Conservation (phyloP, 1,140 invertebrate genomes). For the Ostrea denselamellosa region DNA sequence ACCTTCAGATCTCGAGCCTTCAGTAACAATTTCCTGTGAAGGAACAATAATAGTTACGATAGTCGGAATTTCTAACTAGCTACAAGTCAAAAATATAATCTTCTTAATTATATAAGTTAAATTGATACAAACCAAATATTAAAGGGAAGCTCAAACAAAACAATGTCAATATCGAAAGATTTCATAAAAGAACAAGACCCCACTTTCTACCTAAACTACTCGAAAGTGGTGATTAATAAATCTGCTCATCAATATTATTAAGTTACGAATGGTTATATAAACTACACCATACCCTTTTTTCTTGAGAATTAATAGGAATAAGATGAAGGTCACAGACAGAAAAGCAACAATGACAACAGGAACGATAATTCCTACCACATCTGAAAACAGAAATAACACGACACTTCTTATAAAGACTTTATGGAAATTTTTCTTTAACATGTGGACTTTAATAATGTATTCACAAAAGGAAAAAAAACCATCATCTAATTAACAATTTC, state of each 20-base stretch:
- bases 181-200: background rate
- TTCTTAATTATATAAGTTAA: too few species aligned
- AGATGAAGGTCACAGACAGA: constrained; percentile 29
- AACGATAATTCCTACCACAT: constrained; percentile 50
- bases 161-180: background rate
- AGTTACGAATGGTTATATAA: background rate
- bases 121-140: too few species aligned
- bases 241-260: background rate
- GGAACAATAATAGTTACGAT: background rate
- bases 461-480: background rate
- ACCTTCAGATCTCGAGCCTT: constrained; percentile 47
- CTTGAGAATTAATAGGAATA: constrained; percentile 50
- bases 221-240: background rate
- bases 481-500: too few species aligned
- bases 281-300: constrained; percentile 46
- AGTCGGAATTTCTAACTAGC: background rate
- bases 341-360: constrained; percentile 48
- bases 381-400: constrained; percentile 22
- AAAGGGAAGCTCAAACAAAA: too few species aligned
- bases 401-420: too few species aligned
- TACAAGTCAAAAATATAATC: too few species aligned
- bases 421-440: too few species aligned
- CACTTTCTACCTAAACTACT: background rate
- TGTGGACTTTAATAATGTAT: too few species aligned
- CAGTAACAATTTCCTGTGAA: constrained; percentile 48